Base-by-base conservation (phyloP, 2,113 vertebrate genomes). In the Campylomormyrus tamandua region DNA sequence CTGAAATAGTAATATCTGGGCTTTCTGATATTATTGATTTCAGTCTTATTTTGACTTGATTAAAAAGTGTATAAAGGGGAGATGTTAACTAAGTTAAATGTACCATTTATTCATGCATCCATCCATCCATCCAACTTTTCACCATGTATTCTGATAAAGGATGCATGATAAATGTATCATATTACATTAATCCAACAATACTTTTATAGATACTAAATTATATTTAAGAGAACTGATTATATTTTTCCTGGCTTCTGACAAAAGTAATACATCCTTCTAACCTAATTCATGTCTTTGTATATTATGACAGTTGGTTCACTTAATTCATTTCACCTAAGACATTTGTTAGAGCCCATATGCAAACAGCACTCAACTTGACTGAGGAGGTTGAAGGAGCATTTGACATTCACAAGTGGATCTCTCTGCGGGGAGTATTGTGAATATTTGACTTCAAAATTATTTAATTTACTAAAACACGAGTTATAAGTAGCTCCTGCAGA, bases 351-450 rank as follows among this genome's bases (percentile, higher is more conserved):
- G 42, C n/a, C 35, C 74, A 35, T 5, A 80, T 42, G 74, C 74
- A 80, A 80, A 80, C 35, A 42, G 74, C 35, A 80, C 74, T 80
- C 35, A 42, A 17, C 35, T 80, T 80, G 15, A 80, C 74, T 80
- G 74, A 19, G 15, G 31, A 15, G 74, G 15, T 3, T 42, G 74
- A 80, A 80, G 74, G 35, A 80, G 74, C 17, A 42, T 80, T 80
- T 80, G 74, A 42, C 74, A 80, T 80, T 80, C 74, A 80, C 74
- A 42, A 80, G 74, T 80, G 74, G 74, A 80, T 80, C 35, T 80
- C 74, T 80, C 74, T 80, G 35, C 15, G 74, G 74, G 74, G 42
- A 42, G 74, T 42, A 80, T 80, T 80, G 31, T 80, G 74, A 80
- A 80, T 80, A 80, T 80, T 80, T 80, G 74, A 80, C 74, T 80